Conservation (phyloP, 1,140 invertebrate species). For the Meloidogyne chitwoodi region DNA sequence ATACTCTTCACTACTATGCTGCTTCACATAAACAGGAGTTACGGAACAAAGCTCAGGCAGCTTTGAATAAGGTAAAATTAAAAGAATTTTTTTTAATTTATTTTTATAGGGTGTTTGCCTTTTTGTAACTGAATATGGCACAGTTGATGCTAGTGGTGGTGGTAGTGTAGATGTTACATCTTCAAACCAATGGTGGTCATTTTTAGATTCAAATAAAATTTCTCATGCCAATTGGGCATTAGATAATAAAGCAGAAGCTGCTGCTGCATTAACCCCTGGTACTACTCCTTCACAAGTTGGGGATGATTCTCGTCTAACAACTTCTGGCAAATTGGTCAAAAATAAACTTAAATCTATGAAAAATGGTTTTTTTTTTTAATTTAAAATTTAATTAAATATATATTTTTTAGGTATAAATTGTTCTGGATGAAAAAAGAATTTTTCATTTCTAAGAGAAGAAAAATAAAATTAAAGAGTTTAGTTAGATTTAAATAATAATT, state of each 20-base stretch:
- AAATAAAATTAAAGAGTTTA: too few species aligned
- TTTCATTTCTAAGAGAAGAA: too few species aligned
- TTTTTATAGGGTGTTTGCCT: background rate
- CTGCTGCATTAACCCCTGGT: background rate
- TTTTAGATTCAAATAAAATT: slow-evolving; percentile 23
- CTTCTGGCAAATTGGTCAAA: slow-evolving; percentile 15
- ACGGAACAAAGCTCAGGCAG: slow-evolving; percentile 16
- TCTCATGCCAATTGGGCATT: slow-evolving; percentile 23
- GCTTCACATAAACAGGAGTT: slow-evolving; percentile 22
- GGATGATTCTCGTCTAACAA: background rate
- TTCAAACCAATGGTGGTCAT: slow-evolving; percentile 20
- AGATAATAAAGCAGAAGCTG: slow-evolving; percentile 9
- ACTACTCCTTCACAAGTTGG: slow-evolving; percentile 17
- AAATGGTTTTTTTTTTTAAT: background rate
- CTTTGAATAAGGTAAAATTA: background rate
- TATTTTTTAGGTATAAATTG: too few species aligned
- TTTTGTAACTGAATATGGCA: slow-evolving; percentile 32
- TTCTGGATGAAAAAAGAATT: too few species aligned
- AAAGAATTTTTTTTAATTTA: background rate
- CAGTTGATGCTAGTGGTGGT: slow-evolving; percentile 21
- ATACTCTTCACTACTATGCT: slow-evolving; percentile 27
- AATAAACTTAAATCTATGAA: background rate
- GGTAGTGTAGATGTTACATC: slow-evolving; percentile 11
- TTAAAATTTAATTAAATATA: too few species aligned
- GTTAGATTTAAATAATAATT: too few species aligned